Percentiles rank a stretch among this genome's conserved stretches.
phyloP scores from a whole-genome alignment of 2,888 invertebrate species.

The Phorcus lineatus region DNA sequence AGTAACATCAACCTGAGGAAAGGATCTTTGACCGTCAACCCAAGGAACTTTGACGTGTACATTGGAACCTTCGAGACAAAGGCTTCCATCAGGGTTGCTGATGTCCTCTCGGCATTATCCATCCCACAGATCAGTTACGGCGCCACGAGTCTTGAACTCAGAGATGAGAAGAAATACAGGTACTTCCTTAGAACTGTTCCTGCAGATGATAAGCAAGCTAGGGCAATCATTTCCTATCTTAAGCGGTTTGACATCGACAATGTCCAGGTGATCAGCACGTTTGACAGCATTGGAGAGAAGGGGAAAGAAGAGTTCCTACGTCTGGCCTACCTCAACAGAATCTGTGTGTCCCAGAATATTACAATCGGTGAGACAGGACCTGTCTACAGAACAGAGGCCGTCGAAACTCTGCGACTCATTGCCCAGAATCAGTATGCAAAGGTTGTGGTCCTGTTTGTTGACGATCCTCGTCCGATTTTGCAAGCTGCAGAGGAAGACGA shows the following conservation, averaged over 20 bases:
- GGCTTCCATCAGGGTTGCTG: slow-evolving; percentile 64
- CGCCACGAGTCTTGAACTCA: slow-evolving; percentile 62
- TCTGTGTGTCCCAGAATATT: slow-evolving; percentile 66
- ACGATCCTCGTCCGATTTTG: slow-evolving; percentile 61
- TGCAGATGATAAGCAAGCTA: slow-evolving; percentile 69
- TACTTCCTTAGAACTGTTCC: slow-evolving; percentile 70
- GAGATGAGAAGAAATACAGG: slow-evolving; percentile 56
- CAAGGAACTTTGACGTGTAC: slow-evolving; percentile 58
- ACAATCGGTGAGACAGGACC: slow-evolving; percentile 53
- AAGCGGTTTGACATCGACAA: slow-evolving; percentile 74
- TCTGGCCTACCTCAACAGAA: slow-evolving; percentile 63
- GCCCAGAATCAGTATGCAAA: slow-evolving; percentile 45
- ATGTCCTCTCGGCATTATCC: slow-evolving; percentile 61
- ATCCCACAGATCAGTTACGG: slow-evolving; percentile 72
- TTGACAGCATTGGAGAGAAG: slow-evolving; percentile 60
- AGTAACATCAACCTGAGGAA: slow-evolving; percentile 53
- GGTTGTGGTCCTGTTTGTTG: slow-evolving; percentile 65
- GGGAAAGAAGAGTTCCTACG: slow-evolving; percentile 64
- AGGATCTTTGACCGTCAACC: slow-evolving; percentile 45
- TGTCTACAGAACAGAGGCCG: slow-evolving; percentile 48
- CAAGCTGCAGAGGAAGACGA: slow-evolving; percentile 46
- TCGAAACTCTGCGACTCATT: slow-evolving; percentile 42
- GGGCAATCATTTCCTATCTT: slow-evolving; percentile 74
- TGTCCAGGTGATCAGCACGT: slow-evolving; percentile 72
- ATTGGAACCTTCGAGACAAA: slow-evolving; percentile 65